phyloP scores from a whole-genome alignment of 2,113 vertebrate genomes.

The Ovibos moschatus region DNA sequence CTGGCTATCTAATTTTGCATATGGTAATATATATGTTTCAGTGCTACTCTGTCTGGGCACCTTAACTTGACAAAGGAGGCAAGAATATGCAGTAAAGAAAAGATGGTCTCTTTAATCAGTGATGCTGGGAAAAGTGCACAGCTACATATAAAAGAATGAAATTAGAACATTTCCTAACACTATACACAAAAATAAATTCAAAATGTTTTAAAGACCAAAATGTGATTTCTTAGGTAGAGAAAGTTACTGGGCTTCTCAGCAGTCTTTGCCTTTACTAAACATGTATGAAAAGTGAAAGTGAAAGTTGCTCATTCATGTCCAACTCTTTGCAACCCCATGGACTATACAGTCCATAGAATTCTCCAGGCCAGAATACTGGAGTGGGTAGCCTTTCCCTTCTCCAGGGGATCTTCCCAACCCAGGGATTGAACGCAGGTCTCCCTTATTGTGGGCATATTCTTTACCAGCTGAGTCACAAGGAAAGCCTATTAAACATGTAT shows the following conservation, averaged over 20 bases:
- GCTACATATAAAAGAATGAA: neutral
- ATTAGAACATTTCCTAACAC: neutral
- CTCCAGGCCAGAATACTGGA: neutral
- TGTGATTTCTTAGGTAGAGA: neutral
- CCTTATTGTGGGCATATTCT: neutral
- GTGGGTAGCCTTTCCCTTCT: neutral
- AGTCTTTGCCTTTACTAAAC: neutral
- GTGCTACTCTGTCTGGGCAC: neutral
- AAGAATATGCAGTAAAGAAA: neutral
- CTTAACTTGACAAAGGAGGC: neutral
- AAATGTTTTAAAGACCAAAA: neutral
- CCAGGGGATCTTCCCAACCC: neutral
- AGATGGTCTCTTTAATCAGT: neutral
- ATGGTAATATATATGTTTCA: neutral
- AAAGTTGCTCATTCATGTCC: neutral
- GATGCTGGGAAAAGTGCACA: neutral
- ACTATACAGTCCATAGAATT: neutral
- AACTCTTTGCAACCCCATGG: neutral
- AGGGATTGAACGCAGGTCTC: neutral
- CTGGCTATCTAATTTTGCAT: neutral
- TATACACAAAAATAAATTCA: neutral
- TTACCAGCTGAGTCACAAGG: neutral
- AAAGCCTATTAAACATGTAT: neutral
- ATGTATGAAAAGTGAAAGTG: neutral
- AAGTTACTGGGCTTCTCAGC: neutral